These are phyloP conservation scores for Spodoptera picta DNA, from an alignment of 2,888 invertebrate species.

Conservation along the genomic window DNA sequence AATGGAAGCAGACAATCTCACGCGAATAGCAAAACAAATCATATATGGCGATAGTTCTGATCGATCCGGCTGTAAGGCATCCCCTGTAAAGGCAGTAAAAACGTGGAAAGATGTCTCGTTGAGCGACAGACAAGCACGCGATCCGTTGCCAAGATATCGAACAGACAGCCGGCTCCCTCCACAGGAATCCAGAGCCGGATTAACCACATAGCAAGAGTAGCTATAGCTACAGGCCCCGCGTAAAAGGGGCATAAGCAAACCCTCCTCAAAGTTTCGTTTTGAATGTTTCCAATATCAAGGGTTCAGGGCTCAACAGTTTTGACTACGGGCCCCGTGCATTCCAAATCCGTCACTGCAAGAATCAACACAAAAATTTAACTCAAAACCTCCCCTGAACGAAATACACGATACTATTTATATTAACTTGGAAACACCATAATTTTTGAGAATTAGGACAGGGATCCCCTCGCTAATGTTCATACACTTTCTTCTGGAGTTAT, in stretches of 20 bases:
- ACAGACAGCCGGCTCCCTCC: conserved; percentile 69
- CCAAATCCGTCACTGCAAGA: conserved; percentile 12
- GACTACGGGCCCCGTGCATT: too few species aligned
- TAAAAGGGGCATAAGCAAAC: too few species aligned
- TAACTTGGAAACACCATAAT: conserved; percentile 33
- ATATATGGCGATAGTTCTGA: conserved; percentile 73
- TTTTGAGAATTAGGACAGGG: conserved; percentile 33
- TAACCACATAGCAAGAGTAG: too few species aligned
- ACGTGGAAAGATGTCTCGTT: conserved; percentile 74
- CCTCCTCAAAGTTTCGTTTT: too few species aligned
- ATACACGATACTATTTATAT: conserved; percentile 38
- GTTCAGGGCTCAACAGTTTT: too few species aligned
- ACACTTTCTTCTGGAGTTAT: conserved; percentile 18
- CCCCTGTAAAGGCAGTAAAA: conserved; percentile 75
- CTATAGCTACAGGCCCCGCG: too few species aligned
- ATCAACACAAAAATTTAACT: conserved; percentile 37
- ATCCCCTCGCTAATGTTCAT: conserved; percentile 10
- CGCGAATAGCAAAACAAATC: conserved; percentile 77
- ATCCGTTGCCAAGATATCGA: conserved; percentile 83
- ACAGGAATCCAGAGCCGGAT: conserved; percentile 14
- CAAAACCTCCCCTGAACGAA: conserved; percentile 29
- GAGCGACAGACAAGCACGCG: conserved; percentile 72
- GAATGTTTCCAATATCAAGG: too few species aligned
- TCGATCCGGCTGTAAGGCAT: conserved; percentile 71
- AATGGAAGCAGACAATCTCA: conserved; percentile 54